Evolutionary conservation across 2,888 invertebrate species (phyloP), one percentile per base, ranked within the genome.

Genomic region (Nineta flava): DNA sequence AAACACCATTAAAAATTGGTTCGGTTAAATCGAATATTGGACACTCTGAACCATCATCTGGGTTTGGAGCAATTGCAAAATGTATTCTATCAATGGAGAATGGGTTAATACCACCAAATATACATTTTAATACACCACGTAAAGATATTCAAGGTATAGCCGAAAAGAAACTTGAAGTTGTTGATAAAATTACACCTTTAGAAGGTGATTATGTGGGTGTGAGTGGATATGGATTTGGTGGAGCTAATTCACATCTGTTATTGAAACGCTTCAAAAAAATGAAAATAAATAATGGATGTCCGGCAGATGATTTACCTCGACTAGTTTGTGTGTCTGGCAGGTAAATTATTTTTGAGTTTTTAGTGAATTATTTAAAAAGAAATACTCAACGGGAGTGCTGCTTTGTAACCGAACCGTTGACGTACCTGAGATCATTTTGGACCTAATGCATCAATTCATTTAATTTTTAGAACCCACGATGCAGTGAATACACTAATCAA

Each of bases 11-110:
- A 1, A 67, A 75, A 49, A 83, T 93, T 52, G 92, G 92, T 2
- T 87, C 91, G 0, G 78, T 90, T 42, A 92, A 93, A 62, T 87
- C 90, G 1, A 93, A 92, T 65, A 72, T 91, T 65, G 93, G 93
- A 0, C 92, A 92, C 64, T 76, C 87, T 0, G 92, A 92, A 61
- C 83, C 90, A 1, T 78, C 81, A 1, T 83, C 84, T 7, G 83
- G 87, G 10, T 70, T 87, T 4, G 84, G 85, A 55, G 81, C 86
- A 0, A 62, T 90, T 53, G 77, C 82, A 1, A 90, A 90, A 72
- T 83, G 78, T 52, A 60, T 21, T 1, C 3, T 45, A 46, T 63
- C 87, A 0, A 87, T 88, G 71, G 81, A 86, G 58, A 77, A 76
- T 3, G 81, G 83, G 1, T 65, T 72, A 31, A 75, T 93, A 45